A percentile compares a stretch with the other conserved stretches of the same genome.
phyloP scores from a whole-genome alignment of 2,113 vertebrate genomes.

The Myotis brandtii region DNA sequence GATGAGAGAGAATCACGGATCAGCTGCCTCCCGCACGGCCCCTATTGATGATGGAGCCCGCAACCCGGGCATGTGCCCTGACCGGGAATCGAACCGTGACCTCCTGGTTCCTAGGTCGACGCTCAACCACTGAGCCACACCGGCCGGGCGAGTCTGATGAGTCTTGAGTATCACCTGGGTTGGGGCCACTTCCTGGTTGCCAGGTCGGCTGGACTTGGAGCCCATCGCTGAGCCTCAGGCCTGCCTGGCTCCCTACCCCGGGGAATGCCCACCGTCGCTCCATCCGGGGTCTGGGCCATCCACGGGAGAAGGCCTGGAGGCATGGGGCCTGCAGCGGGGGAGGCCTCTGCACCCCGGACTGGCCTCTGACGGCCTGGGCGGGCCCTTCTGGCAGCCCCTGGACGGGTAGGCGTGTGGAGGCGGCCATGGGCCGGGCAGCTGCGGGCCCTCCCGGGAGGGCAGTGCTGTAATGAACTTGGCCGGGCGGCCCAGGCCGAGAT shows the following conservation, averaged over 20 bases:
- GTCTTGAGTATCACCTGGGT: not conserved
- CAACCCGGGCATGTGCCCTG: too few species aligned
- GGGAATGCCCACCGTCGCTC: rapidly evolving
- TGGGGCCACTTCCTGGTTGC: not conserved
- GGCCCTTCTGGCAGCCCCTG: not conserved
- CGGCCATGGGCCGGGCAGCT: not conserved
- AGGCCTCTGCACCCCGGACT: not conserved
- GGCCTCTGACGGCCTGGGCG: not conserved
- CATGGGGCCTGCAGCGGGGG: not conserved
- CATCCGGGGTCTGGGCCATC: too few species aligned
- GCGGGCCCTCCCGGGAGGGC: slow-evolving; percentile 5
- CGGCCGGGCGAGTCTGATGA: not conserved
- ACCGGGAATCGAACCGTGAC: too few species aligned
- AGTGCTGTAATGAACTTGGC: slow-evolving; percentile 56
- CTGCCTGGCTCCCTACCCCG: not conserved
- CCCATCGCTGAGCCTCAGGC: not conserved
- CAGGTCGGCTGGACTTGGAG: not conserved
- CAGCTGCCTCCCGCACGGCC: too few species aligned
- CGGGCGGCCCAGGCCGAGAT: not conserved
- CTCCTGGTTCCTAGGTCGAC: too few species aligned
- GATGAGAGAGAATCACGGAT: too few species aligned
- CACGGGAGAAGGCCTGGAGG: not conserved
- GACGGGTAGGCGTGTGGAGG: slow-evolving; percentile 11
- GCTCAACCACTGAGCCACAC: too few species aligned
- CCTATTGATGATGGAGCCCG: too few species aligned